phyloP scores from a whole-genome alignment of 92 coral and sea anemone species.

The Parazoanthus swiftii region DNA sequence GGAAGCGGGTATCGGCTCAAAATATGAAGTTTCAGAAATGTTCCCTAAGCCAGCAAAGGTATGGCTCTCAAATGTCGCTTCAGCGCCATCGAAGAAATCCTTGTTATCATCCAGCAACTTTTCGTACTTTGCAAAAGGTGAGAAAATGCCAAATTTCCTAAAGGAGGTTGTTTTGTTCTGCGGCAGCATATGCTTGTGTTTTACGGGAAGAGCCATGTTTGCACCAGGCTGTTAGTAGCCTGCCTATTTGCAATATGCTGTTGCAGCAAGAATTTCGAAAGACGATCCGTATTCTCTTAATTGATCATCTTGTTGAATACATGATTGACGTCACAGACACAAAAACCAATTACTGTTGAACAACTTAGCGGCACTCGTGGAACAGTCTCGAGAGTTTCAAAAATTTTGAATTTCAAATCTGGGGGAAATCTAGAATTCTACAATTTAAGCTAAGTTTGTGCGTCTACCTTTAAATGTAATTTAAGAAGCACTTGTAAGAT shows the following conservation, averaged over 20 bases:
- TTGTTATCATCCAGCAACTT: neutral
- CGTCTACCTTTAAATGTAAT: neutral
- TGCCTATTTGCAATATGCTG: neutral
- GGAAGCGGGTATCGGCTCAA: neutral
- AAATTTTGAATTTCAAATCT: neutral
- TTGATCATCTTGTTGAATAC: neutral
- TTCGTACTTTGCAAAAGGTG: neutral
- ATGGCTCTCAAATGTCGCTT: neutral
- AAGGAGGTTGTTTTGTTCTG: neutral
- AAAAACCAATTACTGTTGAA: neutral
- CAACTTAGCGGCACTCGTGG: neutral
- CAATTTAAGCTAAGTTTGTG: neutral
- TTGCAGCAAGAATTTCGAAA: neutral
- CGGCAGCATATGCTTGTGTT: neutral
- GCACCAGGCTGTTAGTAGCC: neutral
- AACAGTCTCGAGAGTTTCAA: neutral
- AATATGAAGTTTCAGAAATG: neutral
- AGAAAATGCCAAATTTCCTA: neutral
- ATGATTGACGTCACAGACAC: neutral
- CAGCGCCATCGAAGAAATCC: neutral
- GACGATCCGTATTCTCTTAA: neutral
- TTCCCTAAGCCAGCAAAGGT: neutral
- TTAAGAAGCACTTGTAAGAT: no score
- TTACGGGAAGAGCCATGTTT: neutral
- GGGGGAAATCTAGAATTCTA: neutral